phyloP scores from a whole-genome alignment of 2,113 vertebrate species.

The Carettochelys insculpta region DNA sequence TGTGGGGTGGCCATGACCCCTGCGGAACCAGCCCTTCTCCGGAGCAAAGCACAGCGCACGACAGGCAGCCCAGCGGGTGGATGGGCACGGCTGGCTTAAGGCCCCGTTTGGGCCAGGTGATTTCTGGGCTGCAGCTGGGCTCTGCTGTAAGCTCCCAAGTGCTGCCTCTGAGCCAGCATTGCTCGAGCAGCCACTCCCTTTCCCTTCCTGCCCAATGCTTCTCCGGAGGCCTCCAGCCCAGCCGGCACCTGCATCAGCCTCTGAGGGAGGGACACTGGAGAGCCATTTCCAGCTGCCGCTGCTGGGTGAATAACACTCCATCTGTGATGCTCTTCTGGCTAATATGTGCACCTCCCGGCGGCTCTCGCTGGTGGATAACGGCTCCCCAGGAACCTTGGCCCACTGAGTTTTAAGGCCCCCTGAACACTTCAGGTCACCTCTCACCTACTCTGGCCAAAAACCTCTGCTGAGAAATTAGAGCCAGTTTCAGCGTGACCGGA shows the following conservation, averaged over 20 bases:
- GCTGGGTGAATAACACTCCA: not conserved
- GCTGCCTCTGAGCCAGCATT: too few relatives aligned
- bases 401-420: not conserved
- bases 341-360: not conserved
- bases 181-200: too few relatives aligned
- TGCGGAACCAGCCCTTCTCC: too few relatives aligned
- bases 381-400: not conserved
- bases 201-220: too few relatives aligned
- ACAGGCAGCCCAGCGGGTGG: not conserved
- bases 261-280: not conserved
- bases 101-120: too few relatives aligned
- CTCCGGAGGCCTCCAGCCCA: too few relatives aligned
- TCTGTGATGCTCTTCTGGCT: not conserved
- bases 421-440: not conserved
- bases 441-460: not conserved
- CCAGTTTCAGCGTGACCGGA: not conserved
- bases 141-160: too few relatives aligned
- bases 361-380: too few relatives aligned
- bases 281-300: not conserved
- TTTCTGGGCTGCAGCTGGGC: too few relatives aligned
- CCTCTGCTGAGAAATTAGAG: not conserved
- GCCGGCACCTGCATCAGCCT: too few relatives aligned
- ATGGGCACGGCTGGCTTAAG: too few relatives aligned
- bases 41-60: not conserved
- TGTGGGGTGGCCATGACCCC: not conserved